Percentiles rank a stretch among this genome's conserved stretches.
phyloP scores from a whole-genome alignment of 2,888 invertebrate genomes.

The Tenthredo scrophulariae region DNA sequence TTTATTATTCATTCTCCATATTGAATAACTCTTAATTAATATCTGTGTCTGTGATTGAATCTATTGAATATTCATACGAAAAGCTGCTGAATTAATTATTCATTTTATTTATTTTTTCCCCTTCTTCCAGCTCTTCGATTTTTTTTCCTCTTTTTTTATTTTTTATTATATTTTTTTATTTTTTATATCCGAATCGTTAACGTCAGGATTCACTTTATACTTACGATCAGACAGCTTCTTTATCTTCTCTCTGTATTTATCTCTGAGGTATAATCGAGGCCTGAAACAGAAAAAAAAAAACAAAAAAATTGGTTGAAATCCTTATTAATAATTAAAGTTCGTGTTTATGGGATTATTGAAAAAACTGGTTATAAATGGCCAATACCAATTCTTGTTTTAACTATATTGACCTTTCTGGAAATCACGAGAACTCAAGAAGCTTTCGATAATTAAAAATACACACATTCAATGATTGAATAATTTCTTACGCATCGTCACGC shows the following conservation, averaged over 20 bases:
- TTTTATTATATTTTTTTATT: too few relatives aligned
- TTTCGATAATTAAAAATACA: neutral
- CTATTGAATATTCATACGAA: conserved; percentile 15
- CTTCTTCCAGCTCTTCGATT: neutral
- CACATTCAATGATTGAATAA: neutral
- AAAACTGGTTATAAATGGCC: neutral
- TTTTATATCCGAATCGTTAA: conserved; percentile 3
- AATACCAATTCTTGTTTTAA: neutral
- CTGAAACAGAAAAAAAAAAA: neutral
- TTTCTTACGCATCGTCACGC: conserved; percentile 37
- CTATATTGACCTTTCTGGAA: neutral
- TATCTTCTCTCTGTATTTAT: neutral
- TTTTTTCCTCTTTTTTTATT: neutral
- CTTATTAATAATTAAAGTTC: neutral
- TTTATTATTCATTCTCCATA: neutral
- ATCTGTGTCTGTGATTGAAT: neutral
- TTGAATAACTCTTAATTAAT: conserved; percentile 20
- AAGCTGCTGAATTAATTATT: neutral
- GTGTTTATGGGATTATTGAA: neutral
- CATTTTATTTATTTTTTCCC: neutral
- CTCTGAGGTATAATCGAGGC: neutral
- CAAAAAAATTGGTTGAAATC: neutral
- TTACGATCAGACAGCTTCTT: conserved; percentile 14
- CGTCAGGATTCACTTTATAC: conserved; percentile 11
- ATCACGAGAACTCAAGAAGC: neutral